Evolutionary conservation across 2,113 vertebrate species (phyloP).

Genomic region (Psammodynastes pulverulentus): DNA sequence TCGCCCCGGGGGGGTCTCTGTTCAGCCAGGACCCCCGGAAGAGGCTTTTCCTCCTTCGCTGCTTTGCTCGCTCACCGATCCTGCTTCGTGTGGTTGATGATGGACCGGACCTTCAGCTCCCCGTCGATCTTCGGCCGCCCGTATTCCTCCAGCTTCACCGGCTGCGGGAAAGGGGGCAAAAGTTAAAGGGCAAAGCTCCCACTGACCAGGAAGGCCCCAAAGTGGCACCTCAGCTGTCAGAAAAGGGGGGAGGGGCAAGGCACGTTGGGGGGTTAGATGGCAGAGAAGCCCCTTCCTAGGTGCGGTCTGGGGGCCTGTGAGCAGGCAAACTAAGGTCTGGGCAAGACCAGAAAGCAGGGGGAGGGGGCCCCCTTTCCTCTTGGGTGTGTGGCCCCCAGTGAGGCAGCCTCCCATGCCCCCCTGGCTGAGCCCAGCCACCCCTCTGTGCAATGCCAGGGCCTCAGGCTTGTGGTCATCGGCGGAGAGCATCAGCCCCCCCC

Average conservation of each 20-base stretch:
- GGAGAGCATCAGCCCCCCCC: no score
- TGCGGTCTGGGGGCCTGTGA: neutral
- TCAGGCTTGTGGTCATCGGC: no score
- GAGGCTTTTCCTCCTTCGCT: neutral
- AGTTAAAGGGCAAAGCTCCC: neutral
- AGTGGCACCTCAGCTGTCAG: neutral
- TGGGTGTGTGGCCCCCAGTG: neutral
- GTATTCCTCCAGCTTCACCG: slow-evolving; percentile 92
- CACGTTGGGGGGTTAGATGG: neutral
- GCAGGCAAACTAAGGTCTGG: neutral
- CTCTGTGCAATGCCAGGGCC: no score
- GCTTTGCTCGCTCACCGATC: slow-evolving; percentile 77
- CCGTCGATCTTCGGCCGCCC: slow-evolving; percentile 96
- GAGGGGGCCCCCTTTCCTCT: neutral
- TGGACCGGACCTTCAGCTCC: slow-evolving; percentile 93
- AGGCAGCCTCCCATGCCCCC: neutral
- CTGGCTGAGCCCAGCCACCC: neutral
- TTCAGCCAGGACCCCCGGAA: neutral
- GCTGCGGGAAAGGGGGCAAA: slow-evolving; percentile 66
- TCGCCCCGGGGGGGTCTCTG: neutral
- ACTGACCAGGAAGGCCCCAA: no score
- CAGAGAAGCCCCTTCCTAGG: neutral
- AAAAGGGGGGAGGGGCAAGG: neutral
- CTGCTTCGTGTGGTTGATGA: slow-evolving; percentile 93
- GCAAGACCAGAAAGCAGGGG: neutral